Evolutionary conservation across 2,113 vertebrate genomes (phyloP), one percentile per base, ranked within the genome.

Genomic region (Brachypodius melanocephalos): DNA sequence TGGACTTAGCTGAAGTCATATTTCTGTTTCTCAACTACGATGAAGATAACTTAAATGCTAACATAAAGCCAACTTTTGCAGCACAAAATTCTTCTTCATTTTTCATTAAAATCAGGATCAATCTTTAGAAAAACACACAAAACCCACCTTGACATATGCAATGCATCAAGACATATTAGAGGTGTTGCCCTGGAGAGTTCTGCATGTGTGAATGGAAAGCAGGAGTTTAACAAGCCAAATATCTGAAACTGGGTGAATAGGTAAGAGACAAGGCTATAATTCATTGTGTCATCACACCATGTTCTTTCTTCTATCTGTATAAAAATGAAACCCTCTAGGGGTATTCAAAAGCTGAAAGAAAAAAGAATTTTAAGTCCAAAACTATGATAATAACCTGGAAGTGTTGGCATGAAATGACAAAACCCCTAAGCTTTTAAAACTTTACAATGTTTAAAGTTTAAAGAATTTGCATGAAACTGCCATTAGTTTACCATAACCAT

Each of bases 391-490:
- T 89, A 91, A 76, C 59, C 34, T 89, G 54, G 55, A 91, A 89
- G 7, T 31, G 10, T 61, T 94, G 62, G 34, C 38, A 76, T 82
- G 63, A 96, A 94, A 89, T 77, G 29, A 89, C 71, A 95, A 85
- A 94, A 93, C 43, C 74, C 81, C 17, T 67, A 73, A 89, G 85
- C 74, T 94, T 93, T 94, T 89, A 89, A 55, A 95, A 91, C 74
- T 91, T 95, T 79, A 51, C 21, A 59, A 69, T 88, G 54, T 76
- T 68, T 91, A 92, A 97, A 82, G 80, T 91, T 85, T 85, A 80
- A 93, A 88, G 24, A 95, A 95, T 96, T 96, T 95, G 67, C 87
- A 93, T 94, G 89, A 93, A 93, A 96, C 67, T 91, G 16, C 20
- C 87, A 83, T 94, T 94, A 94, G 78, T 96, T 95, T 97, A 91